phyloP scores from a whole-genome alignment of 2,113 vertebrate species.

The Sakesphorus luctuosus region DNA sequence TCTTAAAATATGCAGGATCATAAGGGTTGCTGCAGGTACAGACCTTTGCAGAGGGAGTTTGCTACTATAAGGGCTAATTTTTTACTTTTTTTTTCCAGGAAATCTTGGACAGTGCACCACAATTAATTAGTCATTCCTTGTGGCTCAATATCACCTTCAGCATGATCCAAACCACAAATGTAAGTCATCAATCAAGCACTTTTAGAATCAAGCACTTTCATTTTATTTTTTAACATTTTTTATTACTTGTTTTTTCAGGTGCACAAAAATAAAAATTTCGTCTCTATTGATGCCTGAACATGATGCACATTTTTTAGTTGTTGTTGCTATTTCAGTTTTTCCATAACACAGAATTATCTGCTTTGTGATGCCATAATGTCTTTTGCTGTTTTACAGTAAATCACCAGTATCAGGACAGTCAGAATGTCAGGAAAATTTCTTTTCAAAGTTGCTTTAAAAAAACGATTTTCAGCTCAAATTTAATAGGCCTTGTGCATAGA shows the following conservation, averaged over 20 bases:
- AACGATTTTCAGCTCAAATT: not conserved
- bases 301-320: not conserved
- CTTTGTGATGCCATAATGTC: not conserved
- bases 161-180: not conserved
- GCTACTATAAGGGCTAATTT: not conserved
- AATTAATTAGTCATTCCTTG: not conserved
- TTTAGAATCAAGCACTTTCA: not conserved
- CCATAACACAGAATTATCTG: not conserved
- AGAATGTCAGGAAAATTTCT: not conserved
- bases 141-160: not conserved
- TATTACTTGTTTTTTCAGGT: not conserved
- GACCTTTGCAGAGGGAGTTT: not conserved
- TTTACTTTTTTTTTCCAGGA: not conserved
- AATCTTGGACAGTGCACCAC: not conserved
- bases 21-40: not conserved
- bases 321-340: not conserved
- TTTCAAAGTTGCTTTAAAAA: not conserved
- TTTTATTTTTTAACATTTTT: not conserved
- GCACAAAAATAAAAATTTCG: not conserved
- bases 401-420: not conserved
- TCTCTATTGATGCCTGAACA: not conserved
- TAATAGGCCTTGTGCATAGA: not conserved
- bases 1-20: not conserved
- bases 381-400: not conserved
- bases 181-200: too few species aligned